These are phyloP conservation scores for Tridacna crocea DNA, from an alignment of 2,888 invertebrate species.

Conservation along the genomic window DNA sequence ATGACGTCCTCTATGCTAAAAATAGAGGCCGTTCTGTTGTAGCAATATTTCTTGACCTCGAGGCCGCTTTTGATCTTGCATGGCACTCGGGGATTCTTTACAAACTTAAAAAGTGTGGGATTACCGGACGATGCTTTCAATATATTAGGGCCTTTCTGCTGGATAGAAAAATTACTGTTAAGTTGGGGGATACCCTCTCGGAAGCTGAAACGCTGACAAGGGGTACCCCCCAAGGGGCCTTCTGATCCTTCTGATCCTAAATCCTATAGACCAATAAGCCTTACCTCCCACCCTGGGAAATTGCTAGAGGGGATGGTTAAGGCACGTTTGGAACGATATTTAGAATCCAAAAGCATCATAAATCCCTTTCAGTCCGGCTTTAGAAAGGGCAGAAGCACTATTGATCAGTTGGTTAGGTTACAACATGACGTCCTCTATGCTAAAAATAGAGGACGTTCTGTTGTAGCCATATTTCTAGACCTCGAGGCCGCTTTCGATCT, in stretches of 20 bases:
- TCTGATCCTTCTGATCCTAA: constrained; percentile 29
- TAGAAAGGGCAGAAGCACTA: constrained; percentile 7
- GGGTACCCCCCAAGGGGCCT: constrained; percentile 28
- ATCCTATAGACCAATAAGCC: constrained; percentile 32
- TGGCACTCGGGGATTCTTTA: constrained; percentile 32
- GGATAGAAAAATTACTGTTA: constrained; percentile 27
- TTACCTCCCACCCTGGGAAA: constrained; percentile 38
- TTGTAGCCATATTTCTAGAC: constrained; percentile 26
- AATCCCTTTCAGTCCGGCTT: constrained; percentile 27
- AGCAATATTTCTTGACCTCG: constrained; percentile 25
- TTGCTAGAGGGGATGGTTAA: constrained; percentile 23
- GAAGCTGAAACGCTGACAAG: not conserved
- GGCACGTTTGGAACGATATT: not conserved
- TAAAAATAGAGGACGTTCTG: not conserved
- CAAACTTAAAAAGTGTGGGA: constrained; percentile 35
- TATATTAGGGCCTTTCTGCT: constrained; percentile 26
- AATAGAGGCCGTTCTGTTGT: not conserved
- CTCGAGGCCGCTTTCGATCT: constrained; percentile 10
- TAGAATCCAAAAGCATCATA: constrained; percentile 19
- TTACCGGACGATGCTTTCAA: constrained; percentile 29
- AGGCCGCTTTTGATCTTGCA: constrained; percentile 6
- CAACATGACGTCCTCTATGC: constrained; percentile 18
- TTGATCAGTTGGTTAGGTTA: constrained; percentile 17
- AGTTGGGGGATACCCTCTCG: constrained; percentile 13
- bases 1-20: constrained; percentile 12